These are phyloP conservation scores for Tethya wilhelma DNA, from an alignment of 37 sponge, comb jelly and placozoan genomes.

Conservation along the genomic window DNA sequence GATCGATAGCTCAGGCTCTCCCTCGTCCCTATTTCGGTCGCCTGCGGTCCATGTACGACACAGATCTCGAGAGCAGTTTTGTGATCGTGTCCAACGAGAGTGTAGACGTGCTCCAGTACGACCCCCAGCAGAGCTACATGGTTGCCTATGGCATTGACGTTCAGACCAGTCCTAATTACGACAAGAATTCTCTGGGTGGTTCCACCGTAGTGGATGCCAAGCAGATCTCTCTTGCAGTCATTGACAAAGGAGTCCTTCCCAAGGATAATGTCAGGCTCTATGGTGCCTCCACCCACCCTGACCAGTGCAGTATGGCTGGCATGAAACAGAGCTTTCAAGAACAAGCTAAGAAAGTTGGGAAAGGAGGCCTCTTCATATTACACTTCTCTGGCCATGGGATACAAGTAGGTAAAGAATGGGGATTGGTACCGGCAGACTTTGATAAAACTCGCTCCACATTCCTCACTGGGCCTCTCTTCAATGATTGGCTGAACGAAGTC, in stretches of 20 bases:
- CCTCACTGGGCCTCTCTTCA: slow-evolving; percentile 16
- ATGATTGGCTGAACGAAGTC: slow-evolving; percentile 24
- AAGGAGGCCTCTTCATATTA: slow-evolving; percentile 48
- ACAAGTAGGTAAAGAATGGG: slow-evolving; percentile 22
- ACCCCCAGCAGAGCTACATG: slow-evolving; percentile 53
- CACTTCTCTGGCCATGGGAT: slow-evolving; percentile 70
- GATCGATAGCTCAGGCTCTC: too few species aligned
- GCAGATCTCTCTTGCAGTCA: neutral
- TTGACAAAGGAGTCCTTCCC: slow-evolving; percentile 11
- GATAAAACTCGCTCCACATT: slow-evolving; percentile 9
- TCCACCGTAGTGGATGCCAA: slow-evolving; percentile 19
- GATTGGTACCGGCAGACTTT: slow-evolving; percentile 47
- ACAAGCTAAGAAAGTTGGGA: slow-evolving; percentile 43
- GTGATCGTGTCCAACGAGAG: neutral
- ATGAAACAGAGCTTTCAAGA: slow-evolving; percentile 35
- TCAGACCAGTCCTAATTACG: slow-evolving; percentile 30
- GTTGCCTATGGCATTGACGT: slow-evolving; percentile 55
- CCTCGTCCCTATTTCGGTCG: too few species aligned
- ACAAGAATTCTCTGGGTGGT: neutral
- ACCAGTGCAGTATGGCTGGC: slow-evolving; percentile 33
- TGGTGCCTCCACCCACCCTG: slow-evolving; percentile 4
- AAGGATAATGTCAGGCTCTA: neutral
- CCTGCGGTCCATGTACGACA: too few species aligned
- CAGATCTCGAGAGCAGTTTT: too few species aligned
- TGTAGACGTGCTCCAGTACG: slow-evolving; percentile 26